Evolutionary conservation across 2,113 vertebrate species (phyloP).

Genomic region (Synodontis membranacea): DNA sequence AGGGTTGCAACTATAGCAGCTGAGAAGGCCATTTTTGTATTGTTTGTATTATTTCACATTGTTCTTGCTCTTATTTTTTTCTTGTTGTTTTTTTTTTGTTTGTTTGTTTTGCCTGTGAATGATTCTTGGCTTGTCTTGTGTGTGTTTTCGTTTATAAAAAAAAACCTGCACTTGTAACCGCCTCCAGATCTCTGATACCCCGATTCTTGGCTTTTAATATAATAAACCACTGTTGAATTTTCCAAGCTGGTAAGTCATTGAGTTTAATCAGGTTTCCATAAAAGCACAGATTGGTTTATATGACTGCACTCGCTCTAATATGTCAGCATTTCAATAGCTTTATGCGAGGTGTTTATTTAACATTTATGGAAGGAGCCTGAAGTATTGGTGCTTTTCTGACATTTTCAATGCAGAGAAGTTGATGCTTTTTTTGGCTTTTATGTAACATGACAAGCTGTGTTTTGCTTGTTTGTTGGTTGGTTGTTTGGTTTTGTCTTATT

Average conservation of each 20-base stretch:
- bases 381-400: background rate
- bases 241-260: no score
- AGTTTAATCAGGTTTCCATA: no score
- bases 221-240: background rate
- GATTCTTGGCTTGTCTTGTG: background rate
- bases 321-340: no score
- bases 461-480: no score
- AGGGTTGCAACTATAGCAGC: no score
- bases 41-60: background rate
- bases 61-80: background rate
- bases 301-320: no score
- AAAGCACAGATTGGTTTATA: no score
- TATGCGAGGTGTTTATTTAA: no score
- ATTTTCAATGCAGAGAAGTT: background rate
- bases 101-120: background rate
- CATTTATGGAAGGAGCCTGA: background rate
- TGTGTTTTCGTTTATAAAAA: background rate
- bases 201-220: background rate
- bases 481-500: no score
- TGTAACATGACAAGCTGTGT: background rate
- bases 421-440: background rate
- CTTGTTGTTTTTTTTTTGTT: background rate
- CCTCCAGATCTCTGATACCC: background rate
- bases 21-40: no score
- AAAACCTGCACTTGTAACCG: background rate